Evolutionary conservation across 2,797 vertebrate genomes (phyloP), one percentile per base, ranked within the genome.

Genomic region (Darevskia mixta): DNA sequence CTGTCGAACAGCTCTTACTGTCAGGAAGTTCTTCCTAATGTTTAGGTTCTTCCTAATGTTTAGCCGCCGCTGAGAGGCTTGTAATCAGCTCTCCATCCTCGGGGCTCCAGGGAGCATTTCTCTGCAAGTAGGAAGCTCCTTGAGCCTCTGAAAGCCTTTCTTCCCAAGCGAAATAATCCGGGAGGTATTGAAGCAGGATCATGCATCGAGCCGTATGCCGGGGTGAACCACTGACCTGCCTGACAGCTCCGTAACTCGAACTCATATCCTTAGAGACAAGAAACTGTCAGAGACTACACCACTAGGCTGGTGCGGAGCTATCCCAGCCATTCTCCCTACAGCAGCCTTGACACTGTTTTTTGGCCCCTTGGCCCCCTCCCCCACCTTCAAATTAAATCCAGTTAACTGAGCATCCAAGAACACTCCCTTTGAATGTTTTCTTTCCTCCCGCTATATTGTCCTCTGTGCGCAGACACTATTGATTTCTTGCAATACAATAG

Each of bases 371-470:
- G 85, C 83, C 64, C 25, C 82, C 71, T 38, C 69, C 83, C 58
- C 25, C 82, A 75, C 35, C 69, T 87, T 93, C 84, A 91, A 91
- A 95, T 88, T 88, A 93, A 96, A 92, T 73, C n/a, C 66, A 67
- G 32, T 85, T 66, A 67, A 89, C 71, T n/a, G 35, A 91, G 76
- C 91, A 89, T 72, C 77, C n/a, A 58, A 87, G 87, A 87, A 35
- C 1, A 8, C 78, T 0, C 10, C 11, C 29, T 72, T 92, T 90
- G 84, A 93, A 90, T 0, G 83, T 35, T 58, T n/a, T 90, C 80
- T 11, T 8, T 87, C 83, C 38, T 27, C 10, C 92, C 86, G 83
- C 83, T 81, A 69, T 6, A 3, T 79, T 5, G 41, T 82, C 90
- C 87, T 93, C 72, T 64, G 88, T 93, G 71, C 86, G 72, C 8